Percentiles rank a stretch among this genome's conserved stretches.
Conservation (phyloP, 1,140 invertebrate genomes). For the Amphibalanus amphitrite region DNA sequence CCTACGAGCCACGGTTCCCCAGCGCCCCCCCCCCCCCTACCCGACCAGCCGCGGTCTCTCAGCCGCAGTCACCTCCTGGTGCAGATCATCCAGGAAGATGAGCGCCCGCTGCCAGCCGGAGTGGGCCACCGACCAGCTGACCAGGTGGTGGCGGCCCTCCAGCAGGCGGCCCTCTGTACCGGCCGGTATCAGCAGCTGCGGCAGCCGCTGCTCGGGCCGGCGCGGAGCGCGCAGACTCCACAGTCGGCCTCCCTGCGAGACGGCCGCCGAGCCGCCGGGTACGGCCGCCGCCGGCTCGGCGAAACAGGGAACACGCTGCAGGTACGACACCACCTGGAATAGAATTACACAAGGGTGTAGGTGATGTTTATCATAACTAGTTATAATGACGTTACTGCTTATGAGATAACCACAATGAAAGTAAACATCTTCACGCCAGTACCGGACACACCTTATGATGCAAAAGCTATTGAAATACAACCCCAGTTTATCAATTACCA, state of each 20-base stretch:
- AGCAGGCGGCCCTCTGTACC: neutral
- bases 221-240: too few species aligned
- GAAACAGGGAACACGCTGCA: neutral
- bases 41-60: neutral
- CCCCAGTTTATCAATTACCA: too few species aligned
- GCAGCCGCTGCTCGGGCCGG: neutral
- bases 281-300: constrained; percentile 6
- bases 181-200: neutral
- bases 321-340: neutral
- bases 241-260: too few species aligned
- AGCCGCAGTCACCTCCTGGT: neutral
- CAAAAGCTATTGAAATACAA: too few species aligned
- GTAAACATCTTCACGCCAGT: too few species aligned
- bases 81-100: neutral
- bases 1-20: too few species aligned
- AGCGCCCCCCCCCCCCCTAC: neutral
- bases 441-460: too few species aligned
- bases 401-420: too few species aligned
- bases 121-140: neutral
- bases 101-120: neutral
- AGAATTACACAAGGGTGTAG: neutral
- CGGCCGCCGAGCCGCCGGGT: neutral
- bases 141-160: too few species aligned
- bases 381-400: too few species aligned
- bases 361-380: too few species aligned